Conservation (phyloP, 2,888 invertebrate species). For the Erebia aethiops region DNA sequence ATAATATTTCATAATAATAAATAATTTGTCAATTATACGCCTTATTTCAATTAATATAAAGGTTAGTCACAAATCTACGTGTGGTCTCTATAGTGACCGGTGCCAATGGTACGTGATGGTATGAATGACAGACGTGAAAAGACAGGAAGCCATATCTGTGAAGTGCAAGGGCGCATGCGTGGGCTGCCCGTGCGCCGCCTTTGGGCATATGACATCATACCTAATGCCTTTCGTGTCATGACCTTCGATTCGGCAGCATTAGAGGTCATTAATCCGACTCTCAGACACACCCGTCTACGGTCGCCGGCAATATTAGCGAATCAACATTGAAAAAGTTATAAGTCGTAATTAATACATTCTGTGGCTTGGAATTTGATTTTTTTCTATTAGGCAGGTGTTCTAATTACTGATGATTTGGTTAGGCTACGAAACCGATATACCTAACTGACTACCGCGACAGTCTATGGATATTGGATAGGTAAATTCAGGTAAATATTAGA, state of each 20-base stretch:
- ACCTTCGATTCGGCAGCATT: slow-evolving; percentile 24
- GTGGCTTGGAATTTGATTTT: background rate
- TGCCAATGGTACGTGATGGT: slow-evolving; percentile 43
- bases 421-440: too few relatives aligned
- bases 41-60: background rate
- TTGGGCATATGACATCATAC: slow-evolving; percentile 25
- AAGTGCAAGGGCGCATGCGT: slow-evolving; percentile 49
- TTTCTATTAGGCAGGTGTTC: too few relatives aligned
- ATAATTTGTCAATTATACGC: background rate
- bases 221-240: slow-evolving; percentile 9
- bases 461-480: too few relatives aligned
- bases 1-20: background rate
- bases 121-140: slow-evolving; percentile 46
- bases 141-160: slow-evolving; percentile 44
- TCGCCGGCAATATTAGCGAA: background rate
- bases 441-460: too few relatives aligned
- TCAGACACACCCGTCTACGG: slow-evolving; percentile 5
- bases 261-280: slow-evolving; percentile 25
- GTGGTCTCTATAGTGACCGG: slow-evolving; percentile 13
- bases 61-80: background rate
- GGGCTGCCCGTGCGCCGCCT: slow-evolving; percentile 27
- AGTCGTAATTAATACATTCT: background rate
- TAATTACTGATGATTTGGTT: too few relatives aligned
- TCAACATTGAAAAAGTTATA: background rate
- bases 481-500: too few relatives aligned